Conservation (phyloP, 2,888 invertebrate genomes). For the Geotrupes spiniger region DNA sequence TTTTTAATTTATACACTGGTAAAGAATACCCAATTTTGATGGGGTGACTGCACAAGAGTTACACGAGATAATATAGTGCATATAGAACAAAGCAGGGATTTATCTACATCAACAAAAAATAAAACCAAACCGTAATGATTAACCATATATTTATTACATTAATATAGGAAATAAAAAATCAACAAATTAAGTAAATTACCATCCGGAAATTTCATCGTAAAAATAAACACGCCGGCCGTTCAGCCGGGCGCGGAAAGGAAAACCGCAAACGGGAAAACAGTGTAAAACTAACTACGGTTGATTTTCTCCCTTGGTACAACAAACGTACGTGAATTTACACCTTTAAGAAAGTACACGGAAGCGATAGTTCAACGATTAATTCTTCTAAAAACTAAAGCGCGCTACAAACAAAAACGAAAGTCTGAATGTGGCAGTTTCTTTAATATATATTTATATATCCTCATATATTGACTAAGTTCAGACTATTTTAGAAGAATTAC, state of each 20-base stretch:
- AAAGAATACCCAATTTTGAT: too few species aligned
- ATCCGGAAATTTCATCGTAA: not conserved
- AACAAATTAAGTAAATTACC: conserved; percentile 13
- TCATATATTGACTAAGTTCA: not conserved
- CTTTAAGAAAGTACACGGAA: not conserved
- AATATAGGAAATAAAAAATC: conserved; percentile 27
- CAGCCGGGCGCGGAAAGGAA: not conserved
- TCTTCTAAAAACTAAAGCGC: conserved; percentile 10
- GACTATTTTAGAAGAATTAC: conserved; percentile 17
- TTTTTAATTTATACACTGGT: too few species aligned
- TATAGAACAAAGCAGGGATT: too few species aligned
- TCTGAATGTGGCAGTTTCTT: conserved; percentile 9
- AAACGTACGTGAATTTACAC: not conserved
- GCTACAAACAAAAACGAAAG: not conserved
- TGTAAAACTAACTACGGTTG: not conserved
- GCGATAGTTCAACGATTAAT: conserved; percentile 10
- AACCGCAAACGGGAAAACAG: not conserved
- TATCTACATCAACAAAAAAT: conserved; percentile 3
- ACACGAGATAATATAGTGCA: too few species aligned
- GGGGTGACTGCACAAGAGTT: too few species aligned
- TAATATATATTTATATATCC: not conserved
- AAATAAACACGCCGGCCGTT: not conserved
- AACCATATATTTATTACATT: conserved; percentile 29
- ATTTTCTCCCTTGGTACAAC: not conserved
- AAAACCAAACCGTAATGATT: conserved; percentile 16